Percentiles rank a stretch among this genome's conserved stretches.
These are phyloP conservation scores for Caenorhabditis becei DNA, from an alignment of 2,888 invertebrate species.

Conservation along the genomic window DNA sequence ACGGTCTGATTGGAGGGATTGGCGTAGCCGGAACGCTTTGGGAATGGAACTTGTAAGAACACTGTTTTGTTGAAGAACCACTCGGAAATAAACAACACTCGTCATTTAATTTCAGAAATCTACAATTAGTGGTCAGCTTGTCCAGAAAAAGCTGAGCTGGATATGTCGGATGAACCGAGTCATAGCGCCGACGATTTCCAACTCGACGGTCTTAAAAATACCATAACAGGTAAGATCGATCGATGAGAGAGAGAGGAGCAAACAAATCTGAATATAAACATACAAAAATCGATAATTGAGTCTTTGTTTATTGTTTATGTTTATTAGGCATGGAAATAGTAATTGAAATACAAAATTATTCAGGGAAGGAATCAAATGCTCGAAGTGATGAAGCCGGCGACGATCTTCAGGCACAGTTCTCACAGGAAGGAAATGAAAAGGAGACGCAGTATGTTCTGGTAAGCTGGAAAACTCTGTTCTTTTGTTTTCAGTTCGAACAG, in stretches of 20 bases:
- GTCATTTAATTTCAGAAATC: neutral
- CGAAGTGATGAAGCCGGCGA: neutral
- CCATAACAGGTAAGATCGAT: slow-evolving; percentile 33
- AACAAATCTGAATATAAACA: neutral
- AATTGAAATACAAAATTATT: neutral
- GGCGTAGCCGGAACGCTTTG: slow-evolving; percentile 8
- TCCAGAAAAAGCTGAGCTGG: neutral
- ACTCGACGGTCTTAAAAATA: slow-evolving; percentile 17
- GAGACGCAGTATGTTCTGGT: slow-evolving; percentile 29
- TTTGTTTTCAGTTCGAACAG: neutral
- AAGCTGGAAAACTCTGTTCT: neutral
- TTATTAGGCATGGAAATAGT: neutral
- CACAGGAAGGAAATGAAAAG: slow-evolving; percentile 25
- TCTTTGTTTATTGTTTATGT: neutral
- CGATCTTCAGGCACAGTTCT: slow-evolving; percentile 21
- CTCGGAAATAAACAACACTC: neutral
- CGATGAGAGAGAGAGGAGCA: neutral
- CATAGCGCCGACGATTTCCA: slow-evolving; percentile 27
- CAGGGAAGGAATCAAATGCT: slow-evolving; percentile 17
- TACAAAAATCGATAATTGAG: slow-evolving; percentile 1
- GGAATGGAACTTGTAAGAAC: neutral
- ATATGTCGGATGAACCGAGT: slow-evolving; percentile 31
- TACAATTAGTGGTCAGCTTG: neutral
- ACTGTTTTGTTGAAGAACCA: neutral
- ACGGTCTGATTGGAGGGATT: neutral